These are phyloP conservation scores for Monarcha castaneiventris DNA, from an alignment of 2,113 vertebrate genomes.

Conservation along the genomic window DNA sequence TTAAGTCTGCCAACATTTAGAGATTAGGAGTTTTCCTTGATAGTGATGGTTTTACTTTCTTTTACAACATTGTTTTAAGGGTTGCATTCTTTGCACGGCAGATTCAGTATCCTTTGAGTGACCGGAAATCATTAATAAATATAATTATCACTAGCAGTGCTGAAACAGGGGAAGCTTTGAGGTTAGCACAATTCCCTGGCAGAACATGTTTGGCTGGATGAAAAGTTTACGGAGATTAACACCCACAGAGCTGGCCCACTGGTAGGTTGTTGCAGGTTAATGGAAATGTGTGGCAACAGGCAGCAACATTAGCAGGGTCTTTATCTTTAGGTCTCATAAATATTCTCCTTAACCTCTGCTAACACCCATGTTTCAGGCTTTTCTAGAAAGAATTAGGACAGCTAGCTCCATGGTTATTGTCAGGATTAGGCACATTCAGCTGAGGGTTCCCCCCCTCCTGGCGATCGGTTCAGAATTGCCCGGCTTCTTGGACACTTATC, in stretches of 20 bases:
- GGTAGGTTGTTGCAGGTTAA: slow-evolving; percentile 38
- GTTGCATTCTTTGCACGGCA: not conserved
- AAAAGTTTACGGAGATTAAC: slow-evolving; percentile 12
- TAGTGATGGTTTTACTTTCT: not conserved
- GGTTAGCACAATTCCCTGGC: not conserved
- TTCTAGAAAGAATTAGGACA: slow-evolving; percentile 1
- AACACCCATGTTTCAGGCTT: not conserved
- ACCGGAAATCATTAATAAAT: slow-evolving; percentile 19
- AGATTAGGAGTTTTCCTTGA: not conserved
- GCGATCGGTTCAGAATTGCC: accelerated
- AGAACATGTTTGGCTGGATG: not conserved
- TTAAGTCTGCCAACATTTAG: not conserved
- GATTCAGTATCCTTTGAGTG: not conserved
- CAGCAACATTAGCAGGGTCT: slow-evolving; percentile 21
- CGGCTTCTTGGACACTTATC: not conserved
- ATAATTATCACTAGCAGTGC: not conserved
- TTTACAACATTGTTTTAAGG: not conserved
- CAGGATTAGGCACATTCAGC: not conserved
- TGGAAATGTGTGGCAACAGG: slow-evolving; percentile 43
- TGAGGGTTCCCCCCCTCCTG: not conserved
- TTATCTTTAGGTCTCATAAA: slow-evolving; percentile 34
- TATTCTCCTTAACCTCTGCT: slow-evolving; percentile 17
- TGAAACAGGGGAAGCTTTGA: not conserved
- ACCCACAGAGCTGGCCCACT: slow-evolving; percentile 15
- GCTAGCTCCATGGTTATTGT: not conserved